Conservation (phyloP, 2,888 invertebrate species). For the Allophyes oxyacanthae region DNA sequence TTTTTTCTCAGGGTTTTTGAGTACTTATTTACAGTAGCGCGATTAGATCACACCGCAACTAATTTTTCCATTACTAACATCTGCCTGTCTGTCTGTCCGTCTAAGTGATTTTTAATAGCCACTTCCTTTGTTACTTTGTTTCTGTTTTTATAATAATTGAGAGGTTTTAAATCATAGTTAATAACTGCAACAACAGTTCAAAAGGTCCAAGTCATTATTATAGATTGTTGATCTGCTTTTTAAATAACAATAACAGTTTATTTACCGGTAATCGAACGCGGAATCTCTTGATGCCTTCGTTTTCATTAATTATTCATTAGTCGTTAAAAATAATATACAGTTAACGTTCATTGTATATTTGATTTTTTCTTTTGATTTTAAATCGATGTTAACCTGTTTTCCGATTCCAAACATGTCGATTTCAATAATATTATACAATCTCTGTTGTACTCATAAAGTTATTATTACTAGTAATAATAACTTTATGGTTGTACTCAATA, state of each 20-base stretch:
- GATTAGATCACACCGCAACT: conserved; percentile 56
- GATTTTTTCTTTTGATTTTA: conserved; percentile 4
- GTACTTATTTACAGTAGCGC: conserved; percentile 41
- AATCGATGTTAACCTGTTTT: neutral
- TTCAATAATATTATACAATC: neutral
- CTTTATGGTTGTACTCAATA: too few species aligned
- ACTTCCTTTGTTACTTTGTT: conserved; percentile 67
- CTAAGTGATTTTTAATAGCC: conserved; percentile 78
- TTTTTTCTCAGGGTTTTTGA: conserved; percentile 25
- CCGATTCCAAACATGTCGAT: neutral
- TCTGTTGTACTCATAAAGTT: too few species aligned
- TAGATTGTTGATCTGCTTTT: conserved; percentile 32
- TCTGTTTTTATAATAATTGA: conserved; percentile 61
- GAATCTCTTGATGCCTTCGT: conserved; percentile 2
- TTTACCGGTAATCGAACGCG: conserved; percentile 15
- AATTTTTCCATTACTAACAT: conserved; percentile 62
- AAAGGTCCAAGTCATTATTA: conserved; percentile 55
- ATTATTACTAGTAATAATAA: too few species aligned
- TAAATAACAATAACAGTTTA: conserved; percentile 10
- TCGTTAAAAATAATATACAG: conserved; percentile 16
- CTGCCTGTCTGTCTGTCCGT: conserved; percentile 55
- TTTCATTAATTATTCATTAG: conserved; percentile 18
- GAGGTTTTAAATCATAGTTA: conserved; percentile 61
- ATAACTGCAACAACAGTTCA: conserved; percentile 54
- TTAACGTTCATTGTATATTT: conserved; percentile 3